phyloP scores from a whole-genome alignment of 2,888 invertebrate species.

The Acrocyrtus sp. region DNA sequence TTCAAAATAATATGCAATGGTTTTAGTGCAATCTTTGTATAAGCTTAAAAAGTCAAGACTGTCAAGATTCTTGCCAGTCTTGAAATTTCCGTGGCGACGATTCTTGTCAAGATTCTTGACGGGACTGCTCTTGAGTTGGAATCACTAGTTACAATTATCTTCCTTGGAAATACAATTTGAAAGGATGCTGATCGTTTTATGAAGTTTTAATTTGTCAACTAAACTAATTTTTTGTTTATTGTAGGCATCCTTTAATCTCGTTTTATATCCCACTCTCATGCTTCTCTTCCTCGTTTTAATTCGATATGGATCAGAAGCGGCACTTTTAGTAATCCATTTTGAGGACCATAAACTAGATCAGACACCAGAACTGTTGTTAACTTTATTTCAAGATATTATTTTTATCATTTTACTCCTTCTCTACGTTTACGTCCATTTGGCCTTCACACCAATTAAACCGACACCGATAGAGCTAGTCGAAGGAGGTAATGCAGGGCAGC shows the following conservation, averaged over 20 bases:
- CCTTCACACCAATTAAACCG: constrained; percentile 43
- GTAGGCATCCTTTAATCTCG: constrained; percentile 47
- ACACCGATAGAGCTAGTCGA: constrained; percentile 32
- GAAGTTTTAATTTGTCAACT: too few relatives aligned
- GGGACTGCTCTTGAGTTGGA: too few relatives aligned
- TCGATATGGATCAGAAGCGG: constrained; percentile 46
- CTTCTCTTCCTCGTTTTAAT: constrained; percentile 43
- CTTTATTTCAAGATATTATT: constrained; percentile 34
- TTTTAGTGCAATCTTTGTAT: too few relatives aligned
- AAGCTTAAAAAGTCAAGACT: too few relatives aligned
- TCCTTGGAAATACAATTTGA: too few relatives aligned
- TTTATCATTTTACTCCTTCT: constrained; percentile 33
- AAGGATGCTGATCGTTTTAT: too few relatives aligned
- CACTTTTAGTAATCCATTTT: constrained; percentile 41
- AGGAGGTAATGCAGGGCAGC: constrained; percentile 24
- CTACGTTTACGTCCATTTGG: constrained; percentile 44
- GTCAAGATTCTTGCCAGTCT: too few relatives aligned
- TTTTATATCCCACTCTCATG: constrained; percentile 47
- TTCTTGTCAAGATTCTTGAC: too few relatives aligned
- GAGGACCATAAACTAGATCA: constrained; percentile 45
- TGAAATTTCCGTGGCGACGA: too few relatives aligned
- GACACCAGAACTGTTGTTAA: constrained; percentile 33
- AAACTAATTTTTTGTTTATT: constrained; percentile 5
- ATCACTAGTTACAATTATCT: too few relatives aligned
- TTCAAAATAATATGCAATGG: too few relatives aligned